A percentile compares a stretch with the other conserved stretches of the same genome.
Evolutionary conservation across 2,888 invertebrate species (phyloP).

Genomic region (Tinea trinotella): DNA sequence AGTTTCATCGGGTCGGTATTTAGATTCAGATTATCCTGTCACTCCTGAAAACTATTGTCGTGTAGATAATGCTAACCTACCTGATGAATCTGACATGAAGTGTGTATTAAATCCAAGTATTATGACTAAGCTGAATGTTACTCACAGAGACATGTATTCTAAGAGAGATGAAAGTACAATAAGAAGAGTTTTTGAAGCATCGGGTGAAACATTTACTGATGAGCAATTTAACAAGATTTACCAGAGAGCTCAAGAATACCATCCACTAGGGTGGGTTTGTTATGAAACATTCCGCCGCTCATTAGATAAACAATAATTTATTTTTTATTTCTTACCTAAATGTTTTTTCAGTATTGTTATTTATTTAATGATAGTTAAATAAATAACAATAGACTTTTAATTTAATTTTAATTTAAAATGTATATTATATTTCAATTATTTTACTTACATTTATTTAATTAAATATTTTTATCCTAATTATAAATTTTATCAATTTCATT

Average conservation of each 20-base stretch:
- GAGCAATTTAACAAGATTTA: constrained; percentile 61
- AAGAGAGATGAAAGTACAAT: constrained; percentile 44
- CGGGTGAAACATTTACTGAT: constrained; percentile 61
- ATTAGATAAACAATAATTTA: background rate
- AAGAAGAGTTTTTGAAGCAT: constrained; percentile 60
- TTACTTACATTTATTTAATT: too few species aligned
- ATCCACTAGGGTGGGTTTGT: constrained; percentile 66
- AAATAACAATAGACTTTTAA: too few species aligned
- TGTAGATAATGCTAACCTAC: constrained; percentile 40
- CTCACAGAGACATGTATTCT: constrained; percentile 52
- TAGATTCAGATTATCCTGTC: constrained; percentile 50
- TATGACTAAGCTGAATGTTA: constrained; percentile 42
- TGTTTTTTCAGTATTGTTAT: too few species aligned
- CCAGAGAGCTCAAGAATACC: constrained; percentile 59
- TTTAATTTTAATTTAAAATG: too few species aligned
- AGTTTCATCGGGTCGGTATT: constrained; percentile 53
- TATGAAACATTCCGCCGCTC: constrained; percentile 60
- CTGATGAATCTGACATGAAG: constrained; percentile 50
- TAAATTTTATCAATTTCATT: too few species aligned
- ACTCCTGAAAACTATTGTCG: constrained; percentile 38
- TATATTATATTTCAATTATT: too few species aligned
- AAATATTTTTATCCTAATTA: too few species aligned
- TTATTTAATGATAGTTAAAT: too few species aligned
- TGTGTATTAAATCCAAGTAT: constrained; percentile 45
- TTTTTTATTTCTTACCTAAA: too few species aligned